phyloP scores from a whole-genome alignment of 2,113 vertebrate genomes.

The Ptyas mucosa region DNA sequence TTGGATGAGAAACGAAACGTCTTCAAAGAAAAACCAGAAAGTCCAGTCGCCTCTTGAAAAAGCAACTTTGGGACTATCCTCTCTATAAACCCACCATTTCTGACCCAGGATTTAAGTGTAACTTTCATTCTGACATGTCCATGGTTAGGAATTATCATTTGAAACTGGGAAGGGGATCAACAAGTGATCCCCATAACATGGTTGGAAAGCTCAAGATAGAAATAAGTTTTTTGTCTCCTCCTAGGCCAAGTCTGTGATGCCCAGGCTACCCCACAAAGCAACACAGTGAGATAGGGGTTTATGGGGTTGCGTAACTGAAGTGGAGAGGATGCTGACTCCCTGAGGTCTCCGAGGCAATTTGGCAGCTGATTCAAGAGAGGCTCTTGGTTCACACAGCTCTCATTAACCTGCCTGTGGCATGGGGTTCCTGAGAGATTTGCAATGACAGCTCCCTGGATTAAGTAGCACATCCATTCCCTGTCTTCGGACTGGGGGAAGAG shows the following conservation, averaged over 20 bases:
- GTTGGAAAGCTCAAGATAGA: background rate
- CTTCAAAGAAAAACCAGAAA: too few relatives aligned
- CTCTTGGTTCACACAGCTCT: background rate
- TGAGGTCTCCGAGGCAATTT: conserved; percentile 16
- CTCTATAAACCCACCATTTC: background rate
- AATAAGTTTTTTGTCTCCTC: background rate
- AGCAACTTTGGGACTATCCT: background rate
- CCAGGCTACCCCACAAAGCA: background rate
- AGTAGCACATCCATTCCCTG: background rate
- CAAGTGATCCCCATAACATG: background rate
- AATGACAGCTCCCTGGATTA: conserved; percentile 13
- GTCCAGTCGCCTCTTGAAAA: too few relatives aligned
- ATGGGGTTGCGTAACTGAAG: background rate
- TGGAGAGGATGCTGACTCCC: background rate
- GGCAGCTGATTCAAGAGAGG: conserved; percentile 3
- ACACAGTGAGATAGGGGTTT: background rate
- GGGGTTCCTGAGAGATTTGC: background rate
- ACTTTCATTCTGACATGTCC: background rate
- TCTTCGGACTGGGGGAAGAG: background rate
- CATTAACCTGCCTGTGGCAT: conserved; percentile 1
- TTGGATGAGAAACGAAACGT: too few relatives aligned
- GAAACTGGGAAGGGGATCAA: background rate
- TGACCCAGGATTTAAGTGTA: background rate
- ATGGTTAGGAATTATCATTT: background rate
- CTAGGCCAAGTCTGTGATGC: background rate